A percentile compares a stretch with the other conserved stretches of the same genome.
These are phyloP conservation scores for Microplitis deprimator DNA, from an alignment of 2,888 invertebrate genomes.

Conservation along the genomic window DNA sequence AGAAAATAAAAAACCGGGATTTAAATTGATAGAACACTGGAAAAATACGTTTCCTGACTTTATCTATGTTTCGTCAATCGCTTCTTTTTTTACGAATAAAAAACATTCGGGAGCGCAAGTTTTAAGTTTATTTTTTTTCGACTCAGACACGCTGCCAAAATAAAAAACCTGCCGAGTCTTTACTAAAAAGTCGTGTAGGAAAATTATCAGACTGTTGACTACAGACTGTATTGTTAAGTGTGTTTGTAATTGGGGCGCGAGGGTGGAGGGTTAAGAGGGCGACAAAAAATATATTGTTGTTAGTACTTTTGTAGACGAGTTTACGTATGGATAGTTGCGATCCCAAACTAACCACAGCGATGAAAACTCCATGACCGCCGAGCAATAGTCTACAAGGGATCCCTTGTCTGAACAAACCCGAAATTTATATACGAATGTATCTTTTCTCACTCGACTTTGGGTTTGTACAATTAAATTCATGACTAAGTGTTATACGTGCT, in stretches of 20 bases:
- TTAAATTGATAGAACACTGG: conserved; percentile 47
- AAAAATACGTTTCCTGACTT: conserved; percentile 20
- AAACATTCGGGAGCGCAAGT: background rate
- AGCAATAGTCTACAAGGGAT: conserved; percentile 25
- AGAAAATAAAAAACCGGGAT: conserved; percentile 36
- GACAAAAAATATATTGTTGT: background rate
- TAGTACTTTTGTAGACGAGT: background rate
- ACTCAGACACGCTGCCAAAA: background rate
- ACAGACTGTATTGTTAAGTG: background rate
- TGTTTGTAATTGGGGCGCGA: background rate
- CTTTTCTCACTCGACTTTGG: conserved; percentile 47
- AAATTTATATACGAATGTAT: conserved; percentile 69
- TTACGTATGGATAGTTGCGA: background rate
- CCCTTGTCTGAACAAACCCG: conserved; percentile 27
- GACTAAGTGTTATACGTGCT: conserved; percentile 31
- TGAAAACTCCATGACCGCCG: conserved; percentile 24
- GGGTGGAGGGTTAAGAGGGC: background rate
- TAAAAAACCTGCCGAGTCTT: background rate
- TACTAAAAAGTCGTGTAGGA: too few species aligned
- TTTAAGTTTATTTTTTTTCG: conserved; percentile 7
- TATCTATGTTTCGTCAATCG: conserved; percentile 33
- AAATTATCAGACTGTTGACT: background rate
- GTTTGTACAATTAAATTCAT: conserved; percentile 32
- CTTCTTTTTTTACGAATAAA: background rate
- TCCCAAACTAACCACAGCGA: conserved; percentile 24